A percentile compares a stretch with the other conserved stretches of the same genome.
Evolutionary conservation across 1,140 invertebrate genomes (phyloP).

Genomic region (Stenopsyche tienmushanensis): DNA sequence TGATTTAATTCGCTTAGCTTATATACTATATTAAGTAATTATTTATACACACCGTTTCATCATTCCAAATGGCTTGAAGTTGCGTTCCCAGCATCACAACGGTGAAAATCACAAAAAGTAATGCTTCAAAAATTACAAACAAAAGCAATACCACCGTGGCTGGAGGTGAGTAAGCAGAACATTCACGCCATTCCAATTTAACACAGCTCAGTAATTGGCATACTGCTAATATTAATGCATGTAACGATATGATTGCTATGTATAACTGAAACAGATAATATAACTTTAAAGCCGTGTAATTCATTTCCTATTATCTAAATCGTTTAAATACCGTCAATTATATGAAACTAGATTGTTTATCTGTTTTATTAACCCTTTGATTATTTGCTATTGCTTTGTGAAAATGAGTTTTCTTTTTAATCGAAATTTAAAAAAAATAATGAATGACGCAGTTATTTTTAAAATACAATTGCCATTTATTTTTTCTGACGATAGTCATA

Average conservation of each 20-base stretch:
- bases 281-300: constrained; percentile 35
- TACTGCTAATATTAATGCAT: constrained; percentile 88
- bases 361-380: no score
- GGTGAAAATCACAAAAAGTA: constrained; percentile 98
- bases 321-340: no score
- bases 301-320: no score
- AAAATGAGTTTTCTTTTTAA: no score
- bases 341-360: no score
- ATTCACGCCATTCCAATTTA: constrained; percentile 91
- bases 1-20: no score
- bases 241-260: constrained; percentile 93
- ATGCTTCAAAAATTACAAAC: constrained; percentile 94
- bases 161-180: constrained; percentile 90
- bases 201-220: constrained; percentile 95
- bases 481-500: no score
- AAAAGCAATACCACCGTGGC: constrained; percentile 93
- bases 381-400: no score
- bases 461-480: no score
- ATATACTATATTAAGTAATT: neutral
- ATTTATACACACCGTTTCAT: constrained; percentile 82
- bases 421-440: no score
- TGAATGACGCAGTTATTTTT: no score
- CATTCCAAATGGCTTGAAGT: constrained; percentile 97
- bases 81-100: constrained; percentile 97
- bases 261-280: constrained; percentile 86